Evolutionary conservation across 2,888 invertebrate genomes (phyloP), one percentile per base, ranked within the genome.

Genomic region (Argyresthia albistria): DNA sequence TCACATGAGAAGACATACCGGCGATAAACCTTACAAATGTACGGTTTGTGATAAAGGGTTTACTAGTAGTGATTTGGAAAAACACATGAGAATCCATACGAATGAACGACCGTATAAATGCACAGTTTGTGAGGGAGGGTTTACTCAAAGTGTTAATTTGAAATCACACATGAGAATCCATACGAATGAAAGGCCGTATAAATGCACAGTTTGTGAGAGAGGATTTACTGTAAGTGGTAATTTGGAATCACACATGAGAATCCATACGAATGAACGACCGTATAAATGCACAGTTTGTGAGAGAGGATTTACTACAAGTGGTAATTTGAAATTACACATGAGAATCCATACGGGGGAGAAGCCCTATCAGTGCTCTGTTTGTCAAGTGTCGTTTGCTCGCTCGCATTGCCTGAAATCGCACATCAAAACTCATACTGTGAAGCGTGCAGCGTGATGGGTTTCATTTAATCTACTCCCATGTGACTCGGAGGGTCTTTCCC

Each of bases 1-100:
- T n/a, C 63, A 65, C 54, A 1, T 55, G 12, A 56, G n/a, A 49
- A 55, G 35, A 35, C 61, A 63, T 42, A 58, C 57, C 4, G 56
- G 55, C 0, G 55, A 57, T 9, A 60, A 56, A 39, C 59, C 60
- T 0, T 60, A 46, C 15, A 15, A 52, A 10, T 64, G 60, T 52
- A 39, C 42, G n/a, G 9, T 56, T 4, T 61, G 60, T 55, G 15
- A 50, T n/a, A 52, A 53, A 14, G 35, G 12, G 53, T 58, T 47
- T 57, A 43, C 7, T 7, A 0, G 1, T 0, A 57, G 8, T 4
- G 0, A 1, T 52, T 45, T 58, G 46, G 53, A 49, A 49, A 1
- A 43, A 55, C 25, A 35, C 43, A 6, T 53, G 55, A 4, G 11
- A 4, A 42, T 1, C 1, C 50, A 53, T 9, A 49, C 49, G 0